Conservation (phyloP, 2,113 vertebrate genomes). For the Promerops cafer region DNA sequence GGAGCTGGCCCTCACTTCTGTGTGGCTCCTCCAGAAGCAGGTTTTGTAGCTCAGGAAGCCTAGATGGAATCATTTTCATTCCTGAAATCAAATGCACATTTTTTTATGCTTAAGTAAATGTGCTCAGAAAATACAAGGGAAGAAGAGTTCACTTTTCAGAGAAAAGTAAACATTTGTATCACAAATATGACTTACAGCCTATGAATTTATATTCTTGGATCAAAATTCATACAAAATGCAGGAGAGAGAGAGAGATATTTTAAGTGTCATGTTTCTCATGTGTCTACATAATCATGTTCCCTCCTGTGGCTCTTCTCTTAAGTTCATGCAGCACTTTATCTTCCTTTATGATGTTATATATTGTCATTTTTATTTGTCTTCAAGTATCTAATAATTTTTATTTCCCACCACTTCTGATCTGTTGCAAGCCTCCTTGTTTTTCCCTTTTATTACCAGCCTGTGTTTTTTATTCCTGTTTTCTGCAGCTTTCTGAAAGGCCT, state of each 20-base stretch:
- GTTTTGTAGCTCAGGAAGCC: neutral
- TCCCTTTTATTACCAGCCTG: neutral
- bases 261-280: neutral
- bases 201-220: neutral
- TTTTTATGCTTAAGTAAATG: neutral
- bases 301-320: neutral
- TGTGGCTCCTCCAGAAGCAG: neutral
- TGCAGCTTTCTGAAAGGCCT: neutral
- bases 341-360: neutral
- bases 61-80: neutral
- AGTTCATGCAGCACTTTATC: neutral
- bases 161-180: neutral
- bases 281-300: neutral
- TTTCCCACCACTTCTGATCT: neutral
- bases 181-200: neutral
- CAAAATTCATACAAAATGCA: neutral
- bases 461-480: neutral
- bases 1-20: neutral
- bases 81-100: neutral
- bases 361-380: neutral
- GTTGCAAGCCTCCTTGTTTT: neutral
- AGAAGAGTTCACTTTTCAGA: neutral
- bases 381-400: neutral
- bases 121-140: neutral
- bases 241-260: neutral